Conservation (phyloP, 2,888 invertebrate species). For the Ochropleura plecta region DNA sequence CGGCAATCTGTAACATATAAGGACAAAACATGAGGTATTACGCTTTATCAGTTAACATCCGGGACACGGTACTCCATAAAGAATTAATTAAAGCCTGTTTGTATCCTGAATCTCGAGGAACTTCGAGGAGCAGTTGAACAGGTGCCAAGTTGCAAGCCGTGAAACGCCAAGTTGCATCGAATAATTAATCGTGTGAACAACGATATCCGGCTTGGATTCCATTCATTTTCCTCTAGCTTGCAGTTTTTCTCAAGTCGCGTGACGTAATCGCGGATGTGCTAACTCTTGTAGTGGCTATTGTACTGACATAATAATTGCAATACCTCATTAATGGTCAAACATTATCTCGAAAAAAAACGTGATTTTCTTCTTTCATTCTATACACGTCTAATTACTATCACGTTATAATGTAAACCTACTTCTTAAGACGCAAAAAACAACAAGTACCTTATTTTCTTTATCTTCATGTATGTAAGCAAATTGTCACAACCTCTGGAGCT, state of each 20-base stretch:
- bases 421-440: background rate
- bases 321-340: conserved; percentile 66
- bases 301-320: conserved; percentile 70
- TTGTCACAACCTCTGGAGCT: no score
- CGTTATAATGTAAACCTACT: background rate
- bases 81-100: conserved; percentile 79
- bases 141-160: conserved; percentile 67
- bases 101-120: conserved; percentile 82
- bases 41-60: conserved; percentile 68
- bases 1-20: conserved; percentile 34
- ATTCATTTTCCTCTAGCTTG: conserved; percentile 84
- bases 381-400: conserved; percentile 7
- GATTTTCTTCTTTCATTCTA: conserved; percentile 17
- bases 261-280: conserved; percentile 86
- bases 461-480: background rate
- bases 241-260: conserved; percentile 84
- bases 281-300: conserved; percentile 65
- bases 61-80: conserved; percentile 73
- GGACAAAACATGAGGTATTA: conserved; percentile 53
- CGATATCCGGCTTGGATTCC: conserved; percentile 85
- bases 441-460: background rate
- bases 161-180: conserved; percentile 66
- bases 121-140: conserved; percentile 76
- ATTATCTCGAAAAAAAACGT: conserved; percentile 22
- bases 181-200: conserved; percentile 84